Percentiles rank a stretch among this genome's conserved stretches.
phyloP scores from a whole-genome alignment of 2,113 vertebrate species.

The Meriones unguiculatus region DNA sequence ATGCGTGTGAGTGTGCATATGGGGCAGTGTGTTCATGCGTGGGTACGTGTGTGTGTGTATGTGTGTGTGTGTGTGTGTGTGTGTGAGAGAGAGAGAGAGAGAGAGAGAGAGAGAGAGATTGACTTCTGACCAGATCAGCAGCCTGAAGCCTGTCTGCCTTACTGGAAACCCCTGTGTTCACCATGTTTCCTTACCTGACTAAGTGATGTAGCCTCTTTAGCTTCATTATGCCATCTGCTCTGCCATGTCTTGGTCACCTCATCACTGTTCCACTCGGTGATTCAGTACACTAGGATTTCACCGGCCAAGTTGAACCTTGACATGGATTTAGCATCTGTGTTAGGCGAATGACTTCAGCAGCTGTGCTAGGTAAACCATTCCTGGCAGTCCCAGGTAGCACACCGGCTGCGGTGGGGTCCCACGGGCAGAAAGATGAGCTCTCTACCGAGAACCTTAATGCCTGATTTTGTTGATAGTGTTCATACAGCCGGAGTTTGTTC shows the following conservation, averaged over 20 bases:
- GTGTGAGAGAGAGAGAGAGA: not conserved
- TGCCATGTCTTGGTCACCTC: not conserved
- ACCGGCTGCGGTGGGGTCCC: not conserved
- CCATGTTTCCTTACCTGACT: not conserved
- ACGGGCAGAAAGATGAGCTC: not conserved
- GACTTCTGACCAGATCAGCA: not conserved
- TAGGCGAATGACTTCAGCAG: not conserved
- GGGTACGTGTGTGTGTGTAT: not conserved
- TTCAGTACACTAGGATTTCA: not conserved
- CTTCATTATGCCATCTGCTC: not conserved
- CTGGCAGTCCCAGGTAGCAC: not conserved
- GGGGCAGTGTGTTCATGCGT: not conserved
- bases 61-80: not conserved
- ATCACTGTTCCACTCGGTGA: not conserved
- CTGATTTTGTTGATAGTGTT: not conserved
- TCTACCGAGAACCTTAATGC: not conserved
- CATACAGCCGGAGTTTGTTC: not conserved
- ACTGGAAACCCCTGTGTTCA: not conserved
- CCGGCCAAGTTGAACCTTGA: not conserved
- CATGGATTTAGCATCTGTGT: not conserved
- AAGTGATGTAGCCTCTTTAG: constrained; percentile 1
- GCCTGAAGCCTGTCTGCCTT: not conserved
- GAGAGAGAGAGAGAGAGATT: not conserved
- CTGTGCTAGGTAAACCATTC: not conserved
- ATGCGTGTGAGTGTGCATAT: not conserved